These are phyloP conservation scores for Pycnonotus jocosus DNA, from an alignment of 2,113 vertebrate genomes.

Conservation along the genomic window DNA sequence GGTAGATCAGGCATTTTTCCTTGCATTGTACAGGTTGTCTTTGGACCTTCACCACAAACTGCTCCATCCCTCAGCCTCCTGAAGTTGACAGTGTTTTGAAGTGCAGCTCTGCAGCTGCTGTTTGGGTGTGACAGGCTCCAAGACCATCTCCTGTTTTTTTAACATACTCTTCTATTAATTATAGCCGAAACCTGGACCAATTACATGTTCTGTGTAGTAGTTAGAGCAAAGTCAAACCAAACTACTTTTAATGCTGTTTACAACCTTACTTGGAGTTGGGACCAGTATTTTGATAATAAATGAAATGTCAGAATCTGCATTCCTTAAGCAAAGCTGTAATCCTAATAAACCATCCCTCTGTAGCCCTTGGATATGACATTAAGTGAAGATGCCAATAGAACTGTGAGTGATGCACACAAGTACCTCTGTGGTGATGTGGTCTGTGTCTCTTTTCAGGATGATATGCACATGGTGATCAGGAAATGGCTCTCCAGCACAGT, in stretches of 20 bases:
- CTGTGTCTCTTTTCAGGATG: slow-evolving; percentile 76
- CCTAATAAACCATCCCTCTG: neutral
- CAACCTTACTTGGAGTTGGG: neutral
- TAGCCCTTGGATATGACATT: neutral
- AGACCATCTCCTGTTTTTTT: neutral
- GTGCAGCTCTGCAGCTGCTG: neutral
- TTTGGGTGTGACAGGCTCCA: neutral
- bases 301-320: neutral
- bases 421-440: neutral
- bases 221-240: neutral
- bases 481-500: slow-evolving; percentile 94
- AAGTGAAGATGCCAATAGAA: neutral
- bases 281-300: neutral
- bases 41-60: neutral
- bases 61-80: neutral
- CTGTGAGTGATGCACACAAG: neutral
- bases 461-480: slow-evolving; percentile 93
- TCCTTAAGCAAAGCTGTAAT: neutral
- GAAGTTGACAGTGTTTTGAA: neutral
- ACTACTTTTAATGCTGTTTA: neutral
- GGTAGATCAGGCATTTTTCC: neutral
- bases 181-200: neutral
- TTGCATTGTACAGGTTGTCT: neutral
- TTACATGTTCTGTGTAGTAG: neutral
- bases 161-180: neutral